Conservation (phyloP, 2,888 invertebrate genomes). For the Cybosia mesomella region DNA sequence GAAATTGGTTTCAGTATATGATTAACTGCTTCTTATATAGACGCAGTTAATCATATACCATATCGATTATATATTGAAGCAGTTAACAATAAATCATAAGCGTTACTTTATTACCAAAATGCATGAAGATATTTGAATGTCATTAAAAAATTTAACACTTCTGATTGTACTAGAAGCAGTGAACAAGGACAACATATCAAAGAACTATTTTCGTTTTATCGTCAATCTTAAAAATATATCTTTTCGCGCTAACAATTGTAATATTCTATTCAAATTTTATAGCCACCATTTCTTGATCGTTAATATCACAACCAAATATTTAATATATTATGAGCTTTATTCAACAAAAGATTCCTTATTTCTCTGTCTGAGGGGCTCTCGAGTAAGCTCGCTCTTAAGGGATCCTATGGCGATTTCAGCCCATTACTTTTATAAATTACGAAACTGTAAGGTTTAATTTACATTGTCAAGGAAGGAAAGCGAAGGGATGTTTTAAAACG, state of each 20-base stretch:
- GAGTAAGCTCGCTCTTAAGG: neutral
- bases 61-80: no score
- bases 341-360: neutral
- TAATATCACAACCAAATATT: constrained; percentile 12
- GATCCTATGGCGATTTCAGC: neutral
- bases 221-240: neutral
- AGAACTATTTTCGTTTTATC: constrained; percentile 9
- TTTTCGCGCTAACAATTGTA: neutral
- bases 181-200: neutral
- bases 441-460: neutral
- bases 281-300: constrained; percentile 1
- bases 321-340: constrained; percentile 9
- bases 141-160: neutral
- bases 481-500: neutral
- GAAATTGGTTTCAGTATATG: no score
- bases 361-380: neutral
- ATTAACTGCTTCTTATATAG: no score
- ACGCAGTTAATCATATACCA: no score
- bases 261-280: constrained; percentile 1
- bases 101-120: no score
- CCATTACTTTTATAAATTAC: constrained; percentile 12
- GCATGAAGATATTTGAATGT: no score
- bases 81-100: no score
- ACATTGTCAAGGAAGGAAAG: neutral
- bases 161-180: neutral